A percentile compares a stretch with the other conserved stretches of the same genome.
Evolutionary conservation across 2,797 vertebrate genomes (phyloP).

Genomic region (Melopsittacus undulatus): DNA sequence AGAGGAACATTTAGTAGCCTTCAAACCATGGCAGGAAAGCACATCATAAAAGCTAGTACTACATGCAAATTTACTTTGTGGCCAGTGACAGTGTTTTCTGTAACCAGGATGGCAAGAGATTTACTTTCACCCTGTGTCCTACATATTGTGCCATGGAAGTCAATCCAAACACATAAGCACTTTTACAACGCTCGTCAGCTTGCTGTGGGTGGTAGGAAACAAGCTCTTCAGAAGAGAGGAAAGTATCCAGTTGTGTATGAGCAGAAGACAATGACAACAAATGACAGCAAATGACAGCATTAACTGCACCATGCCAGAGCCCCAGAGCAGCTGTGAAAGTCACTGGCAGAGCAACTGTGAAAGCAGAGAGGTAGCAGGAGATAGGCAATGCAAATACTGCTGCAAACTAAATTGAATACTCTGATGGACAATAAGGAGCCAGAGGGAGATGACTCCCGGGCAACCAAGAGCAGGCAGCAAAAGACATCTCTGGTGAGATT

Average conservation of each 20-base stretch:
- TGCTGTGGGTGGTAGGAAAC: neutral
- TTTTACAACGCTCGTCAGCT: neutral
- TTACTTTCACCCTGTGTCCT: neutral
- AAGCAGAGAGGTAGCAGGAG: neutral
- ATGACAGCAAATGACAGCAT: neutral
- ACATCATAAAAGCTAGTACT: neutral
- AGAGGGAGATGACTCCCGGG: neutral
- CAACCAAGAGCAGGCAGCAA: neutral
- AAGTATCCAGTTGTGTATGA: neutral
- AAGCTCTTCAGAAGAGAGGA: neutral
- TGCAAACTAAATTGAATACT: neutral
- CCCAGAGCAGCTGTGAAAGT: neutral
- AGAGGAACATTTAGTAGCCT: neutral
- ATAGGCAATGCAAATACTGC: neutral
- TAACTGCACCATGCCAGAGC: neutral
- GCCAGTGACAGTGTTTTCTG: neutral
- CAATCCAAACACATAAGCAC: neutral
- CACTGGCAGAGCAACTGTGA: neutral
- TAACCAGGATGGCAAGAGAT: neutral
- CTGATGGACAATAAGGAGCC: fast-evolving
- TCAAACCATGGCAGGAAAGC: neutral
- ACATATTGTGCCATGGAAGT: neutral
- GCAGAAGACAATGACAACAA: neutral
- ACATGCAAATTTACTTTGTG: neutral
- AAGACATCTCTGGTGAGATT: neutral